Evolutionary conservation across 2,797 vertebrate species (phyloP).

Genomic region (Euphonia xanthogaster): DNA sequence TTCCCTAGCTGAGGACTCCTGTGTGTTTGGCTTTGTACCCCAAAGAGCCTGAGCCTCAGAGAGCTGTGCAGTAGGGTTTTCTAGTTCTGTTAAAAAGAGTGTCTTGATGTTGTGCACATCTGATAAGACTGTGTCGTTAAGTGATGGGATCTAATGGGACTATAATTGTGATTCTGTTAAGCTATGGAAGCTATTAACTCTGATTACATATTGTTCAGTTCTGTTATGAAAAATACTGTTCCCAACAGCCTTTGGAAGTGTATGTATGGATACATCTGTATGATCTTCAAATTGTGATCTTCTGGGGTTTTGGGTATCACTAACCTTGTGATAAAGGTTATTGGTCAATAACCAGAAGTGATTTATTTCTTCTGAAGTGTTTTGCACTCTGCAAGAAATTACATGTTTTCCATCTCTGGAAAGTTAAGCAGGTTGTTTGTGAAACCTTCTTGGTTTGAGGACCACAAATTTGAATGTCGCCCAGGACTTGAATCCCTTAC

Average conservation of each 20-base stretch:
- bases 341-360: neutral
- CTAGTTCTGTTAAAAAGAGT: neutral
- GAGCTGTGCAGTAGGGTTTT: neutral
- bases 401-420: neutral
- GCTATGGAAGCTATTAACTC: neutral
- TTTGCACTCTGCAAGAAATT: neutral
- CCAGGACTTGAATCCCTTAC: neutral
- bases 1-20: neutral
- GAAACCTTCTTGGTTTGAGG: neutral
- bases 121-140: neutral
- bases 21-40: neutral
- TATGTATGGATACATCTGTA: neutral
- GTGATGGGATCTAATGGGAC: neutral
- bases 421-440: neutral
- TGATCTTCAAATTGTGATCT: neutral
- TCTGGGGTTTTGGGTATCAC: rapidly evolving
- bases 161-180: neutral
- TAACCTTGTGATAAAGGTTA: neutral
- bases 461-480: neutral
- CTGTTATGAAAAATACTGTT: neutral
- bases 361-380: neutral
- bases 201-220: neutral
- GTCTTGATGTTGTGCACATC: neutral
- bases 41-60: neutral
- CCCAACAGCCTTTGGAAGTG: neutral